A percentile compares a stretch with the other conserved stretches of the same genome.
Conservation (phyloP, 2,888 invertebrate species). For the Ferrisia virgata region DNA sequence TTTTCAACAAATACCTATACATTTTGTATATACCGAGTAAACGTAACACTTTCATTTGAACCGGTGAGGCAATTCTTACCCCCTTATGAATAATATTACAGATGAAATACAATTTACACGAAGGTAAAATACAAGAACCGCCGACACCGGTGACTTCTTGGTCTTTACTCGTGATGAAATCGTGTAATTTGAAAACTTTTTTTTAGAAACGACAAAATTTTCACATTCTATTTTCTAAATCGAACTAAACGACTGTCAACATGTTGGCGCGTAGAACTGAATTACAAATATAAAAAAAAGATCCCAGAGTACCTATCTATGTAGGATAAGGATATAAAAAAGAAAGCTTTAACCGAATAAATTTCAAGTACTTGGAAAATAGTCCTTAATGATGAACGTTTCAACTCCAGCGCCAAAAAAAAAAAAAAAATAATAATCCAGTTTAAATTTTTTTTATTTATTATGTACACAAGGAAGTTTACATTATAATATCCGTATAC, state of each 20-base stretch:
- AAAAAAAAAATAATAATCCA: too few species aligned
- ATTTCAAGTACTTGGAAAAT: constrained; percentile 12
- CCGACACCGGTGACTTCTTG: background rate
- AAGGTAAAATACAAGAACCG: background rate
- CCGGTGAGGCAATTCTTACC: background rate
- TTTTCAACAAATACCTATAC: background rate
- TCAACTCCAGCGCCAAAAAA: background rate
- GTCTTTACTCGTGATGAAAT: background rate
- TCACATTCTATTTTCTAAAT: background rate
- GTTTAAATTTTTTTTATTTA: background rate
- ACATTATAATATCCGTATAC: background rate
- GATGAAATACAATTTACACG: background rate
- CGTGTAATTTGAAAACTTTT: background rate
- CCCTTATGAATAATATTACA: background rate
- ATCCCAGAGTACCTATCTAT: background rate
- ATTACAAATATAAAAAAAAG: background rate
- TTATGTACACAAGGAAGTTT: background rate
- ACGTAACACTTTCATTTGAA: background rate
- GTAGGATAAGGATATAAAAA: background rate
- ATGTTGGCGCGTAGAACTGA: background rate
- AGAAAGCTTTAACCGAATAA: background rate
- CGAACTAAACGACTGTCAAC: constrained; percentile 3
- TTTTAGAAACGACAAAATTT: background rate
- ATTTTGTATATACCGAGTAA: background rate
- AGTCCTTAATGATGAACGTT: constrained; percentile 4